phyloP scores from a whole-genome alignment of 1,140 invertebrate species.

The Drosophila rhopaloa region DNA sequence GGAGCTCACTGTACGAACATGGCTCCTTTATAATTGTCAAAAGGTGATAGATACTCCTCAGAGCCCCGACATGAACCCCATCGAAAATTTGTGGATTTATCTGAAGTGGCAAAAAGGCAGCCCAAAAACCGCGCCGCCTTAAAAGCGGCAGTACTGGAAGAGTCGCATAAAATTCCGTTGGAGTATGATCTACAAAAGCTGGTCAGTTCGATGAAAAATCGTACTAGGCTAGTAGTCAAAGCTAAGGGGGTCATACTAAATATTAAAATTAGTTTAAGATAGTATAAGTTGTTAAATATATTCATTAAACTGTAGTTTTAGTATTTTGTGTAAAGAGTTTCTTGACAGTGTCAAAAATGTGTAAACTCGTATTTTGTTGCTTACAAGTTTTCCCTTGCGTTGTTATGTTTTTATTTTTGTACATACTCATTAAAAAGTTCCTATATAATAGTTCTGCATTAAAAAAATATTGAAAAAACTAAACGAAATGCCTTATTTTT shows the following conservation, averaged over 20 bases:
- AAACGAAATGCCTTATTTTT: too few species aligned
- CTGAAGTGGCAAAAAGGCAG: neutral
- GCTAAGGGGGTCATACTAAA: neutral
- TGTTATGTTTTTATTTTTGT: too few species aligned
- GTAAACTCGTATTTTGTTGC: too few species aligned
- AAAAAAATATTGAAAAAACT: too few species aligned
- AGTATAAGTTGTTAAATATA: too few species aligned
- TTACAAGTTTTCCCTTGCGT: too few species aligned
- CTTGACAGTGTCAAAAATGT: too few species aligned
- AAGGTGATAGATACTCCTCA: neutral
- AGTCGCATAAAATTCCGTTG: neutral
- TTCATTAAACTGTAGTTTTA: too few species aligned
- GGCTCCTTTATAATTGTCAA: neutral
- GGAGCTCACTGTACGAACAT: neutral
- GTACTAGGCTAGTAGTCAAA: neutral
- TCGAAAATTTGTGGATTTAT: neutral
- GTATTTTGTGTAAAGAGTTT: too few species aligned
- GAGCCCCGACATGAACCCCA: too few species aligned
- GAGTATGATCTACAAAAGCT: neutral
- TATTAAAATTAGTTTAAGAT: neutral
- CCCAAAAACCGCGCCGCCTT: neutral
- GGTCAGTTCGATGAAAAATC: neutral
- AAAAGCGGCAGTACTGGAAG: neutral
- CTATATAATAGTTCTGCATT: too few species aligned
- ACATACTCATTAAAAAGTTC: too few species aligned